A percentile compares a stretch with the other conserved stretches of the same genome.
These are phyloP conservation scores for Chaetops frenatus DNA, from an alignment of 2,113 vertebrate genomes.

Conservation along the genomic window DNA sequence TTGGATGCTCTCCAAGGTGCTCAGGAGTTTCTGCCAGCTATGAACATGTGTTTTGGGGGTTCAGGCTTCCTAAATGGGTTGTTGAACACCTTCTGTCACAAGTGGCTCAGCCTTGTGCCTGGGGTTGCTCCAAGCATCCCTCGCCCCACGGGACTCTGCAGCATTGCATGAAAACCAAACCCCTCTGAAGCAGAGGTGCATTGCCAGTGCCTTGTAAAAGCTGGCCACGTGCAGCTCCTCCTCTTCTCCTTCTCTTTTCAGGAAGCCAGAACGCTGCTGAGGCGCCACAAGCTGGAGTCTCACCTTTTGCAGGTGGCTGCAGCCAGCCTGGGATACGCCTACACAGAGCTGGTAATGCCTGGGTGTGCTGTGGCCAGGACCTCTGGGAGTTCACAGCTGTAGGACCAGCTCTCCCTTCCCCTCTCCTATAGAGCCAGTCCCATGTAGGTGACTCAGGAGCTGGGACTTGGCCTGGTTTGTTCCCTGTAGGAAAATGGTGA, in stretches of 20 bases:
- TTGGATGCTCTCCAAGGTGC: not conserved
- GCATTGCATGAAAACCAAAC: not conserved
- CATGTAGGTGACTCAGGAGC: not conserved
- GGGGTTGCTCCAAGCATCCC: not conserved
- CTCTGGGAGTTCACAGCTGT: not conserved
- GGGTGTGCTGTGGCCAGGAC: not conserved
- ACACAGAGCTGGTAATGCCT: constrained; percentile 80
- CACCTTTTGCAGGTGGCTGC: constrained; percentile 82
- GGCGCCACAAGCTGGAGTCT: constrained; percentile 82
- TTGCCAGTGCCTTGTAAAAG: not conserved
- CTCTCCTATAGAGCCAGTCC: not conserved
- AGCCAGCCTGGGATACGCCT: constrained; percentile 76
- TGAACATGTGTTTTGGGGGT: not conserved
- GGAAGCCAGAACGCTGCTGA: constrained; percentile 76
- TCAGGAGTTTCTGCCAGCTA: not conserved
- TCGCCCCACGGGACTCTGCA: accelerated
- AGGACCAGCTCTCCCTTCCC: not conserved
- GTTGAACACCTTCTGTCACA: not conserved
- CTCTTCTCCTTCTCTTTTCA: constrained; percentile 20
- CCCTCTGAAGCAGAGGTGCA: not conserved
- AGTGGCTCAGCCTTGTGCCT: not conserved
- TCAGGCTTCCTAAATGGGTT: not conserved
- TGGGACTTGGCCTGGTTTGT: not conserved
- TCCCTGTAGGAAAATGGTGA: not conserved
- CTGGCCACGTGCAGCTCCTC: not conserved